Evolutionary conservation across 2,797 vertebrate genomes (phyloP).

Genomic region (Odontamblyopus rebecca): DNA sequence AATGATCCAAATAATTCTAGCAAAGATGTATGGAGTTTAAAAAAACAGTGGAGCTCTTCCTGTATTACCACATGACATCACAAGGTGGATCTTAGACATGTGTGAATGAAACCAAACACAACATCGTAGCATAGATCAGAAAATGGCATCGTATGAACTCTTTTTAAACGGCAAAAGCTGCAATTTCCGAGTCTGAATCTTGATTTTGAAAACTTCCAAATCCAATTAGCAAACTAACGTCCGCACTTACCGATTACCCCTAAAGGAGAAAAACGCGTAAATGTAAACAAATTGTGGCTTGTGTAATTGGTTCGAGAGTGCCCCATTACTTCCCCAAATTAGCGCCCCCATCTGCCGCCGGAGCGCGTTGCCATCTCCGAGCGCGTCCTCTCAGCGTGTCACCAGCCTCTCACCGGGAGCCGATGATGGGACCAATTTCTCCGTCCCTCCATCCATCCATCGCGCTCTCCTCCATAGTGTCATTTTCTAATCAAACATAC

Average conservation of each 20-base stretch:
- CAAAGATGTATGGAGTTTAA: too few species aligned
- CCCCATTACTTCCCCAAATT: conserved; percentile 67
- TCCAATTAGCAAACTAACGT: too few species aligned
- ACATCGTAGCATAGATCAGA: too few species aligned
- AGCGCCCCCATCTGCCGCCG: conserved; percentile 66
- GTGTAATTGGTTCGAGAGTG: conserved; percentile 73
- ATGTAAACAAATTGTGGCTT: not conserved
- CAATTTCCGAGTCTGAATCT: too few species aligned
- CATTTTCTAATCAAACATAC: conserved; percentile 82
- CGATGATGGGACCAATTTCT: conserved; percentile 70
- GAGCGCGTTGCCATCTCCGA: conserved; percentile 14
- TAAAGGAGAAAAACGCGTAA: not conserved
- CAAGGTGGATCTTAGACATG: too few species aligned
- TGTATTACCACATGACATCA: too few species aligned
- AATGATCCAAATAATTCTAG: too few species aligned
- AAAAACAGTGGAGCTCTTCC: too few species aligned
- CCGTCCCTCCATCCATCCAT: conserved; percentile 9
- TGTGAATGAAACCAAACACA: too few species aligned
- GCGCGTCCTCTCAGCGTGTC: conserved; percentile 55
- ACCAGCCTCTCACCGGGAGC: conserved; percentile 46
- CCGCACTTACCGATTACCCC: not conserved
- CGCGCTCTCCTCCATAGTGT: conserved; percentile 62
- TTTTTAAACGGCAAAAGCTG: too few species aligned
- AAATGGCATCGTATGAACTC: too few species aligned
- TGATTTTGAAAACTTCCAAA: not conserved